These are phyloP conservation scores for Lethocerus indicus DNA, from an alignment of 1,140 invertebrate genomes.

Conservation along the genomic window DNA sequence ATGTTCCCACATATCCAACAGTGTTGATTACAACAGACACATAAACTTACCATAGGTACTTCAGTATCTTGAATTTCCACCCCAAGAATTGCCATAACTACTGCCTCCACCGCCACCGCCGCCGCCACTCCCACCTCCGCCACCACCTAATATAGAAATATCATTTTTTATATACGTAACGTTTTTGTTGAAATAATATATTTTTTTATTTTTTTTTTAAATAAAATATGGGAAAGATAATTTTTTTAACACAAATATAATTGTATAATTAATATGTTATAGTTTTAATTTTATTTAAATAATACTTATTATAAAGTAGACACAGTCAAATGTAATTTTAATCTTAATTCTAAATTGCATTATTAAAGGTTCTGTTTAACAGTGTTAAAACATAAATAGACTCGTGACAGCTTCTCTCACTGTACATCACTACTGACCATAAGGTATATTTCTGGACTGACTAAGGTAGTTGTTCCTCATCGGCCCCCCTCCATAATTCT, in stretches of 20 bases:
- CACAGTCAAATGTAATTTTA: background rate
- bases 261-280: background rate
- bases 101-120: background rate
- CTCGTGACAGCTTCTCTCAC: no score
- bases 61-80: no score
- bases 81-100: background rate
- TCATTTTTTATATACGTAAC: background rate
- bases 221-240: background rate
- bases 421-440: no score
- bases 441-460: conserved; percentile 11
- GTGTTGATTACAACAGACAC: no score
- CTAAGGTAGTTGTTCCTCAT: conserved; percentile 13
- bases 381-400: no score
- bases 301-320: background rate
- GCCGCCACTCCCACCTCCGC: conserved; percentile 5
- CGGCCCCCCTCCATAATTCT: conserved; percentile 11
- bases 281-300: background rate
- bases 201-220: background rate
- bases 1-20: no score
- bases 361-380: no score
- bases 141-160: conserved; percentile 5
- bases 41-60: no score
- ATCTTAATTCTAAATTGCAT: no score
- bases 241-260: background rate
- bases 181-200: background rate